A percentile compares a stretch with the other conserved stretches of the same genome.
Evolutionary conservation across 2,888 invertebrate species (phyloP).

Genomic region (Troglohyphantes excavatus): DNA sequence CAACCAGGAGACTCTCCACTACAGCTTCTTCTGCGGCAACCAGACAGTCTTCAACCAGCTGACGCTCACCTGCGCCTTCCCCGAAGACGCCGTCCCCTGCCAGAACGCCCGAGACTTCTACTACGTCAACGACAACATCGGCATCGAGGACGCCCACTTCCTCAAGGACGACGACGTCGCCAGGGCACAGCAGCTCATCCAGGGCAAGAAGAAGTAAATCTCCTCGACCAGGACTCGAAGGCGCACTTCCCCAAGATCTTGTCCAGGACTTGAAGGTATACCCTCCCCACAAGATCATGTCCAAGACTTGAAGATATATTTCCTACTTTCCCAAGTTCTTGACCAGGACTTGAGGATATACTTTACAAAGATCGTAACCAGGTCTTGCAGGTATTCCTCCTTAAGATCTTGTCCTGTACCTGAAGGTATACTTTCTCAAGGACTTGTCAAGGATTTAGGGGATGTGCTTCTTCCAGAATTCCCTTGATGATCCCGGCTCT

Average conservation of each 20-base stretch:
- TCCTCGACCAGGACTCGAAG: not conserved
- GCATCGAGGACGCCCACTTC: conserved; percentile 79
- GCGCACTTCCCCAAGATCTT: not conserved
- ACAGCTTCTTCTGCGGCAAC: conserved; percentile 80
- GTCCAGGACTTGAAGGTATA: too few relatives aligned
- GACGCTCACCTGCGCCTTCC: conserved; percentile 79
- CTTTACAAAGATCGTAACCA: not conserved
- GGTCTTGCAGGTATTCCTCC: too few relatives aligned
- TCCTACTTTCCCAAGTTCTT: too few relatives aligned
- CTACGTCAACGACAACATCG: conserved; percentile 80
- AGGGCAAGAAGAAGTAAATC: conserved; percentile 64
- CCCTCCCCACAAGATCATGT: not conserved
- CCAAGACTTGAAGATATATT: not conserved
- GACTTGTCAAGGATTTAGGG: too few relatives aligned
- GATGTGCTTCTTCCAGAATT: not conserved
- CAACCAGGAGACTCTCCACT: conserved; percentile 74
- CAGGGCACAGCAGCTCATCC: conserved; percentile 75
- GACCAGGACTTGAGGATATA: not conserved
- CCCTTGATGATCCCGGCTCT: conserved; percentile 31
- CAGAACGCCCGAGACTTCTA: conserved; percentile 79
- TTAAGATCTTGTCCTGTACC: too few relatives aligned
- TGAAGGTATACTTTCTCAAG: too few relatives aligned
- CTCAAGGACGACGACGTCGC: conserved; percentile 78
- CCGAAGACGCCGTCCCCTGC: conserved; percentile 79
- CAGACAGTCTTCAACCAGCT: conserved; percentile 80